phyloP scores from a whole-genome alignment of 2,888 invertebrate genomes.

The Eilema griseolum region DNA sequence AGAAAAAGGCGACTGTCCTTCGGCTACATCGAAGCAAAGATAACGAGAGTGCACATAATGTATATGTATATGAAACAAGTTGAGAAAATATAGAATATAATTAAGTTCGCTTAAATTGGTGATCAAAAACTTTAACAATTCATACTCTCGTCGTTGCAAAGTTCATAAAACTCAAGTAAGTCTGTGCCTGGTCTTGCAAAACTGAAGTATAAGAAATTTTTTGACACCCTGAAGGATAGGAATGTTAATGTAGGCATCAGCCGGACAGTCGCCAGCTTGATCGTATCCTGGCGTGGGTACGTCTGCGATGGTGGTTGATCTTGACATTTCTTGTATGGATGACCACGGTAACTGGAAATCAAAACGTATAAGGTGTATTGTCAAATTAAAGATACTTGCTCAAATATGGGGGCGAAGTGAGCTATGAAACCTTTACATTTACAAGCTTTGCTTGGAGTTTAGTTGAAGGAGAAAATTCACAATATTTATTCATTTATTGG shows the following conservation, averaged over 20 bases:
- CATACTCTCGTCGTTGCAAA: slow-evolving; percentile 56
- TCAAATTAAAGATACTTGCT: too few relatives aligned
- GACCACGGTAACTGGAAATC: slow-evolving; percentile 53
- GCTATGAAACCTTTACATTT: too few relatives aligned
- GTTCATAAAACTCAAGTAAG: slow-evolving; percentile 67
- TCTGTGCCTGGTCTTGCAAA: slow-evolving; percentile 70
- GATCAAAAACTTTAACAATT: slow-evolving; percentile 16
- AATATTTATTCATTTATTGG: too few relatives aligned
- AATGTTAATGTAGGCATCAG: slow-evolving; percentile 66
- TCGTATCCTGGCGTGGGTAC: slow-evolving; percentile 47
- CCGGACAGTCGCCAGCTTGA: slow-evolving; percentile 67
- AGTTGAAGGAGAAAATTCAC: too few relatives aligned
- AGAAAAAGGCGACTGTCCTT: background rate
- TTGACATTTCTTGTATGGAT: slow-evolving; percentile 47
- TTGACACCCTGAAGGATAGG: slow-evolving; percentile 74
- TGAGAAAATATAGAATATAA: background rate
- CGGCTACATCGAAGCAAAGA: background rate
- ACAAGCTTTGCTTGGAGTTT: too few relatives aligned
- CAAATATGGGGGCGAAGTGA: too few relatives aligned
- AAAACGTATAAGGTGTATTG: background rate
- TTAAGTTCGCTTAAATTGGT: slow-evolving; percentile 15
- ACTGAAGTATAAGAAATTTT: slow-evolving; percentile 71
- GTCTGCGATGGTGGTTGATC: slow-evolving; percentile 17
- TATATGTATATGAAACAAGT: too few relatives aligned
- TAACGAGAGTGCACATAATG: background rate